Evolutionary conservation across 2,113 vertebrate species (phyloP), one percentile per base, ranked within the genome.

Genomic region (Phylloscopus trochilus): DNA sequence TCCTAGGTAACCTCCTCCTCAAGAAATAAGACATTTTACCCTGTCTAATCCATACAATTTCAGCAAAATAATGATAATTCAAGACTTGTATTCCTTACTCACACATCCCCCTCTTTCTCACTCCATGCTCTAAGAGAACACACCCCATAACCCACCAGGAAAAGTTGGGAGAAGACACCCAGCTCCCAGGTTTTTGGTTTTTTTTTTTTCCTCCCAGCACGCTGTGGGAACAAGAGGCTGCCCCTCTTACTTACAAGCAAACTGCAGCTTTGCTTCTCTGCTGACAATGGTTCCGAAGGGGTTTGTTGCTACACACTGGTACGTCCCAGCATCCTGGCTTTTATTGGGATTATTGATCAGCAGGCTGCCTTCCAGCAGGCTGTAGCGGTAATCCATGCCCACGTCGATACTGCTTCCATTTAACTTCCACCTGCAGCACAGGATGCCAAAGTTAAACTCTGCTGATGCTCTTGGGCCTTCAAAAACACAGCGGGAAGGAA

Each of bases 301-400:
- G 96, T 99, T 99, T 97, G 99, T 98, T 89, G 99, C 99, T 77
- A 99, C 97, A 97, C 99, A 99, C 97, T 99, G 99, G 97, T 99
- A 99, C 1, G 96, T 99, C 41, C 99, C 99, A 74, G 98, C 94
- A 75, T 99, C 99, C 77, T 97, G 98, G 94, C 98, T 99, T 97
- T 98, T 98, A 97, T 98, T 99, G 89, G 99, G 99, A 86, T 98
- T 98, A 97, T 95, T 98, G 98, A 99, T 99, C 97, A 99, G 85
- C 95, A 99, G 98, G 98, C 97, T 99, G 83, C 99, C 99, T 97
- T 99, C 99, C 90, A 98, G 98, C 85, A 99, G 83, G 70, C 98
- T 98, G 98, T 99, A 99, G 97, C 98, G 99, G 68, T 98, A 99
- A 98, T 99, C 98, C 96, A 98, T 98, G 94, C 98, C 97, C 26